Evolutionary conservation across 2,888 invertebrate genomes (phyloP), one percentile per base, ranked within the genome.

Genomic region (Apomyelois bistriatella): DNA sequence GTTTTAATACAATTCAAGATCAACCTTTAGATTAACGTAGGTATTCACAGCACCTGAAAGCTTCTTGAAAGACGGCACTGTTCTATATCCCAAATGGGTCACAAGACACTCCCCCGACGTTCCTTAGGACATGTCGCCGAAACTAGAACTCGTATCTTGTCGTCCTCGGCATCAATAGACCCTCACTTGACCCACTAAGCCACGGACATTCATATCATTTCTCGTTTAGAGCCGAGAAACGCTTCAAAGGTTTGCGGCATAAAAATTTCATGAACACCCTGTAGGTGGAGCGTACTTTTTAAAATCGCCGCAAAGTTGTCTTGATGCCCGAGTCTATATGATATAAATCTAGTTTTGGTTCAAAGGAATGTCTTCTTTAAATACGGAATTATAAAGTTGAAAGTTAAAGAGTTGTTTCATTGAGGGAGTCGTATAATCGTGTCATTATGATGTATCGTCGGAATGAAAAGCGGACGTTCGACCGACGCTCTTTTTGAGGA

Each of bases 101-200:
- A 58, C 56, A 58, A 64, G 46, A 59, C 48, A 54, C 53, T 55
- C 50, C 38, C 22, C 22, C 55, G 55, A 55, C 64, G 56, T 66
- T 70, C 66, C 66, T 68, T 72, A 68, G 68, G 65, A 71, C 61
- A 65, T 64, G 65, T 64, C 60, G 57, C 57, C 57, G 61, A 72
- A 79, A 74, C 72, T 73, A 66, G 73, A 66, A 60, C 70, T 72
- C 64, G 62, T 59, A 62, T 65, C 60, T 58, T 68, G 65, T 66
- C 65, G 65, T 77, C 72, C 71, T 74, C 72, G 62, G 62, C 74
- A 68, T 84, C 82, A 79, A 83, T 80, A 76, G 79, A 65, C 68
- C 64, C 64, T 56, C 74, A 71, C 82, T 81, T 81, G 82, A 85
- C 83, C 83, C 65, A 81, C 65, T 83, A 75, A 79, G 74, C 79